Base-by-base conservation (phyloP, 2,888 invertebrate genomes). In the Pediacus dermestoides region DNA sequence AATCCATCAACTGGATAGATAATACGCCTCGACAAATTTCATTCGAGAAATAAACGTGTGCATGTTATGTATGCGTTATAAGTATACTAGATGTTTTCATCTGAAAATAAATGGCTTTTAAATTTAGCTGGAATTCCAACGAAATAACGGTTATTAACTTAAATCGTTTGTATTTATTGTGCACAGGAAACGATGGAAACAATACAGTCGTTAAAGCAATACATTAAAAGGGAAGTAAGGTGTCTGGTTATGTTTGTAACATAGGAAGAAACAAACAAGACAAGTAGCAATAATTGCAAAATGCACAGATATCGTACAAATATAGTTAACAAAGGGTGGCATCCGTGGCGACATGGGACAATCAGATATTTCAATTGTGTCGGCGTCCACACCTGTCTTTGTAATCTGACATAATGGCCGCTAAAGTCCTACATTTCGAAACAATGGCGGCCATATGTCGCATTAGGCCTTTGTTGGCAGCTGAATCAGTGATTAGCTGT, bases 381-480 rank as follows among this genome's bases (percentile, higher is more conserved):
- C n/a, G 11, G 13, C 32, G 31, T 42, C 48, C 42, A 44, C 54
- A 53, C 50, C 50, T 55, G 54, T 52, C 49, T 54, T 59, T 53
- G 52, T 57, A 56, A 57, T 57, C 52, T 51, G 52, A 50, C 54
- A 51, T 53, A 57, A 57, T 58, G 51, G 53, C 45, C 42, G 45
- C 50, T 50, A 52, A 49, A 53, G 50, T 52, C 49, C 52, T 47
- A 50, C 53, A 55, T 58, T 53, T 44, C 42, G 53, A 50, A 57
- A 61, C 60, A 61, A 60, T 58, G 52, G 55, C 48, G 31, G 48
- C 57, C 59, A 57, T 58, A 60, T 60, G 60, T 60, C 57, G 55
- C 55, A 55, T 52, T 51, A 53, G 50, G 53, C 59, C 48, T 55
- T 61, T 58, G 57, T 57, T 53, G 53, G 22, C 35, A 37, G 33